phyloP scores from a whole-genome alignment of 2,888 invertebrate genomes.

The Acanthosepion lycidas region DNA sequence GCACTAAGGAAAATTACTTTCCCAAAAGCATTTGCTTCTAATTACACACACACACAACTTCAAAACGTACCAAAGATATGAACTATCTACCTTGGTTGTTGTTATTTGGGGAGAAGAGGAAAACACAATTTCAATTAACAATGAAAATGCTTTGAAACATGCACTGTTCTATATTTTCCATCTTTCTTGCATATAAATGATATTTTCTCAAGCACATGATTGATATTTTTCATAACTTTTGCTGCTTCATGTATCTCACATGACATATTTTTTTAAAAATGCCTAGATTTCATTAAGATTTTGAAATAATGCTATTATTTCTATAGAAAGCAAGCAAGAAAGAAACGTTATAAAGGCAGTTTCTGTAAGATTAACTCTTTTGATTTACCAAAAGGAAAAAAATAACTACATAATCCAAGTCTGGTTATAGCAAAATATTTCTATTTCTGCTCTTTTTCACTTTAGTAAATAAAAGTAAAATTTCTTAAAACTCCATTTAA shows the following conservation, averaged over 20 bases:
- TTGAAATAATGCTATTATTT: not conserved
- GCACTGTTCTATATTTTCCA: constrained; percentile 12
- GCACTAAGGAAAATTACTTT: not conserved
- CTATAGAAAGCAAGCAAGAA: not conserved
- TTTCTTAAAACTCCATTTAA: too few species aligned
- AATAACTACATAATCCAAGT: not conserved
- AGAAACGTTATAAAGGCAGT: not conserved
- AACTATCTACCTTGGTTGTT: not conserved
- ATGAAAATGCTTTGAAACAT: constrained; percentile 33
- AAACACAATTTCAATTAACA: not conserved
- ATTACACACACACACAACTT: not conserved
- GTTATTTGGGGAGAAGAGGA: not conserved
- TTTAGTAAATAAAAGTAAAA: too few species aligned
- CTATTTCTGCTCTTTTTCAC: not conserved
- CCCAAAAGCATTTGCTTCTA: not conserved
- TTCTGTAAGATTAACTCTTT: not conserved
- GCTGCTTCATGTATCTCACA: not conserved
- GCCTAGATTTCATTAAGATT: not conserved
- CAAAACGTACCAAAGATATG: not conserved
- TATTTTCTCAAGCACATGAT: constrained; percentile 33
- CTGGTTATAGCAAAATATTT: not conserved
- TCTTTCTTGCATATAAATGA: constrained; percentile 33
- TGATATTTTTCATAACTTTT: constrained; percentile 33
- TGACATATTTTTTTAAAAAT: constrained; percentile 14
- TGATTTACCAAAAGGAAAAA: too few species aligned